Conservation (phyloP, 1,140 invertebrate genomes). For the Listronotus bonariensis region DNA sequence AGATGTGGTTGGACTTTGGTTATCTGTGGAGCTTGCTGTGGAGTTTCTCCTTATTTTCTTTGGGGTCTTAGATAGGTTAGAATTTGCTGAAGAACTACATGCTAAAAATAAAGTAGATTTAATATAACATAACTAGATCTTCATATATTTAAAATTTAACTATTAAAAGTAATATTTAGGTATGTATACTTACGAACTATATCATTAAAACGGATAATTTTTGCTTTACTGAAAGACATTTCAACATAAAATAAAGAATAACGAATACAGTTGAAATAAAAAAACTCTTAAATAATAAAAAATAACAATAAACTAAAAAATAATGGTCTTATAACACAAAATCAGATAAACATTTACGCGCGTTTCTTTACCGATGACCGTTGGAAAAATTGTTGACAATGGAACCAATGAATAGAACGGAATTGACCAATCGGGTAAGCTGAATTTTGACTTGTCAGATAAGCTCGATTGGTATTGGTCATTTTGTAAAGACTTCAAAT, state of each 20-base stretch:
- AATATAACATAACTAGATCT: too few relatives aligned
- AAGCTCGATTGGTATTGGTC: too few relatives aligned
- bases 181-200: conserved; percentile 46
- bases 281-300: conserved; percentile 1
- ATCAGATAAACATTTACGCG: conserved; percentile 1
- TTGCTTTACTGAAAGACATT: conserved; percentile 55
- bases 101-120: conserved; percentile 22
- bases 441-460: too few relatives aligned
- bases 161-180: conserved; percentile 13
- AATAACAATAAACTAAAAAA: not conserved
- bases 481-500: too few relatives aligned
- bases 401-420: too few relatives aligned
- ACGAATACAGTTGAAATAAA: conserved; percentile 4
- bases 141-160: conserved; percentile 15
- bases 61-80: conserved; percentile 41
- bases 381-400: conserved; percentile 15
- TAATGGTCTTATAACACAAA: not conserved
- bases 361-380: conserved; percentile 16
- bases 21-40: conserved; percentile 17
- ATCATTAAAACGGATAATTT: conserved; percentile 53
- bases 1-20: conserved; percentile 39
- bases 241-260: conserved; percentile 14
- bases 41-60: conserved; percentile 29
- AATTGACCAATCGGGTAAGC: too few relatives aligned
- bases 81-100: conserved; percentile 37